Base-by-base conservation (phyloP, 2,113 vertebrate genomes). In the Hemichromis elongatus region DNA sequence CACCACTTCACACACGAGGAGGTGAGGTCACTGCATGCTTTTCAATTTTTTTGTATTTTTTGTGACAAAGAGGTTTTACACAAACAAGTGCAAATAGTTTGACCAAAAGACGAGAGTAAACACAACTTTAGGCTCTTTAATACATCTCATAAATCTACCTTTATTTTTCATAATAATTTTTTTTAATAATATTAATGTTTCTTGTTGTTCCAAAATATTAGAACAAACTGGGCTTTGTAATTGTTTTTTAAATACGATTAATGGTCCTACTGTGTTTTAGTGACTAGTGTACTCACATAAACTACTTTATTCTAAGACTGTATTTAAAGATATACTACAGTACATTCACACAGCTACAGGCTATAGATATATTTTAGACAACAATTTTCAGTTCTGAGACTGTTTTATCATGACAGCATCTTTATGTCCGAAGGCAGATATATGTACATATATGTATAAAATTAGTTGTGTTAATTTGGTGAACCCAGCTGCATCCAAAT, bases 1-100 rank as follows among this genome's bases (percentile, higher is more conserved):
- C 86, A 75, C 45, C 77, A 89, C 77, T 81, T 89, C 81, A 68
- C 68, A 77, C 84, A 77, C 3, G 7, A 86, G 78, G 63, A 78
- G 55, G 37, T 78, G 68, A 83, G 81, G 88, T 83, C 40, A 18
- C 14, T 53, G 68, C 42, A 24, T 86, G 66, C 77, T 83, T 81
- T 78, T 33, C 16, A 16, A 3, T 45, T 16, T 81, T 81, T 11
- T 6, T 61, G 10, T 1, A 3, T 78, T 55, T 28, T 37, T 37
- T 63, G 59, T 68, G 42, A 70, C 66, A 70, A 56, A 56, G 53
- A 40, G 21, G 30, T 42, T 80, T 80, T n/a, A 80, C 42, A 59
- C 24, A 59, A 52, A 52, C 26, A 30, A 75, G 45, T 52, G 70
- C 45, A 52, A 52, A 5, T 42, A 28, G 24, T 73, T 47, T 73